Percentiles rank a stretch among this genome's conserved stretches.
Evolutionary conservation across 2,797 vertebrate genomes (phyloP).

Genomic region (Sebastes alutus): DNA sequence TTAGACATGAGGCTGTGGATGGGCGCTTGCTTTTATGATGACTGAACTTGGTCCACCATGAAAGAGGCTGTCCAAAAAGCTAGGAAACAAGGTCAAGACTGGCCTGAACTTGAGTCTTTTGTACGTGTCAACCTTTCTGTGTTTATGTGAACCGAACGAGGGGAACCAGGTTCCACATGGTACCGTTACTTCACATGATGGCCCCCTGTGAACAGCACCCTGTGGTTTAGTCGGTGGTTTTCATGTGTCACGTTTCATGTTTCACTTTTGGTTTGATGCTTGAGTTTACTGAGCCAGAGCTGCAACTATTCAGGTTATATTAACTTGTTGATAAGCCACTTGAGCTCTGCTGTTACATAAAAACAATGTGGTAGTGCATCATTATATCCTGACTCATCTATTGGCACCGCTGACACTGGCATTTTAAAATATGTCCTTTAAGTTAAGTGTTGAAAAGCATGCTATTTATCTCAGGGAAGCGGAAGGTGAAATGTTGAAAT

Average conservation of each 20-base stretch:
- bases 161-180: background rate
- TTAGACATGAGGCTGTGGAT: background rate
- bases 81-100: background rate
- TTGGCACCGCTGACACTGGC: background rate
- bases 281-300: background rate
- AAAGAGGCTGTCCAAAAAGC: background rate
- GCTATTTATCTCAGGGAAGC: background rate
- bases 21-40: background rate
- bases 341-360: conserved; percentile 10
- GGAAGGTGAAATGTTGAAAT: background rate
- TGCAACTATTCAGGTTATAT: conserved; percentile 4
- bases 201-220: background rate
- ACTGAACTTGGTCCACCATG: background rate
- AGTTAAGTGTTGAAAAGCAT: background rate
- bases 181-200: conserved; percentile 1
- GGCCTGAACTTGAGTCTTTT: background rate
- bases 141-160: background rate
- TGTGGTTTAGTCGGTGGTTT: conserved; percentile 3
- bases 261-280: conserved; percentile 18
- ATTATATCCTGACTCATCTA: background rate
- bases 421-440: background rate
- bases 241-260: background rate
- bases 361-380: background rate
- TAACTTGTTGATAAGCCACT: conserved; percentile 25
- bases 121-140: background rate